Base-by-base conservation (phyloP, 2,888 invertebrate species). In the Pyralis farinalis region DNA sequence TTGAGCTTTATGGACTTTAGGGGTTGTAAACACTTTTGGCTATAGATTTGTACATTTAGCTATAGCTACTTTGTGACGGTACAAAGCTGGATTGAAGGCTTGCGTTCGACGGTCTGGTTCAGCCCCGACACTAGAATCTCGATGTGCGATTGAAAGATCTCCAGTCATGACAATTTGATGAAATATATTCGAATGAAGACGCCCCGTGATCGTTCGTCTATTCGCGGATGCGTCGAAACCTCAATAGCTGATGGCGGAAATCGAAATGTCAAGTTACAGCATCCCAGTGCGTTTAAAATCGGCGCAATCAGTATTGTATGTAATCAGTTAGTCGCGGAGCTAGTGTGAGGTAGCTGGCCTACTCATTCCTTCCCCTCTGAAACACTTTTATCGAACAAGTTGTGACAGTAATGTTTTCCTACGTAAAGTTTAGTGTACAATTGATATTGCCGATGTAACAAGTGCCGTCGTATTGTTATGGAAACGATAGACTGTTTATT, bases 401-500 rank as follows among this genome's bases (percentile, higher is more conserved):
- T 43, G 46, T 46, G 44, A 40, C 36, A 29, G 50, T 53, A 44
- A 52, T 52, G 43, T 46, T 47, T 48, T 55, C 49, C 49, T 53
- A 49, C 45, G 44, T 34, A 46, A 46, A 38, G 42, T 42, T 44
- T 46, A 43, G 44, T 49, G 40, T 59, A 55, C 56, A 58, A 58
- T 55, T 58, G 42, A 36, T 30, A 38, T 33, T 40, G 32, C 37
- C 38, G 44, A 43, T 44, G 47, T 42, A 47, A 45, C 28, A 58
- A 47, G 61, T 62, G 55, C 51, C 58, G 54, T 53, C 60, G 53
- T 55, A 52, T 58, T 55, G 55, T 54, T 58, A 52, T 50, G 60
- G 48, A 64, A 65, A 58, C 49, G 59, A 69, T 69, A 78, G 77
- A 78, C 76, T 78, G 74, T 72, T 69, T 67, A 67, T 55, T 63